Base-by-base conservation (phyloP, 2,888 invertebrate genomes). In the Arctia plantaginis region DNA sequence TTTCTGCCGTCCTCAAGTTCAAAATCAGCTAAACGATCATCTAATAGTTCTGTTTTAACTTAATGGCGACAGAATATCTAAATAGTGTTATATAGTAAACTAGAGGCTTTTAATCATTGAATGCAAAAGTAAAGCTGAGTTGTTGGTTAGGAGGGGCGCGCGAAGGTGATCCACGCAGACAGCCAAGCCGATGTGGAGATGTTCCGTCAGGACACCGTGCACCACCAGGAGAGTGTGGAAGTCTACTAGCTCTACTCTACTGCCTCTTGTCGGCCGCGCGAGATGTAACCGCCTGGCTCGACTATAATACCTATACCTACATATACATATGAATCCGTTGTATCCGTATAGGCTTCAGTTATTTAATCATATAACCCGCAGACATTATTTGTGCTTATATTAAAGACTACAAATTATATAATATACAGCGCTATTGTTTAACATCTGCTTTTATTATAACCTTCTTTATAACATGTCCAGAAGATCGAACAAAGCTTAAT, bases 121-220 rank as follows among this genome's bases (percentile, higher is more conserved):
- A 62, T 15, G 30, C 15, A 62, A 62, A 62, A 15, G 30, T 30
- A 62, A 62, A 30, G 18, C 13, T 62, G 6, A 62, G 62, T 62
- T 62, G 0, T 30, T 30, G 30, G 68, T 51, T 39, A 95, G 95
- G 95, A 94, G 82, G 95, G 94, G 0, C 93, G 95, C 74, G 96
- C 92, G 47, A 96, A 97, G 92, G 81, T 97, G 85, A 92, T 97
- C 80, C 96, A 97, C 81, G 97, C 97, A 7, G 97, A 97, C 92
- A 97, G 97, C 90, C 97, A 97, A 92, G 97, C 97, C 7, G 97
- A 97, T 85, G 97, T 97, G 78, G 97, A 97, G 93, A 96, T 96
- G 93, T 97, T 97, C 94, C 96, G 97, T 72, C 97, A 97, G 92
- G 97, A 97, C 88, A 97, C 97, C 68, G 95, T 97, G 81, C 93